Conservation (phyloP, 2,797 vertebrate genomes). For the Rhynchotus rufescens region DNA sequence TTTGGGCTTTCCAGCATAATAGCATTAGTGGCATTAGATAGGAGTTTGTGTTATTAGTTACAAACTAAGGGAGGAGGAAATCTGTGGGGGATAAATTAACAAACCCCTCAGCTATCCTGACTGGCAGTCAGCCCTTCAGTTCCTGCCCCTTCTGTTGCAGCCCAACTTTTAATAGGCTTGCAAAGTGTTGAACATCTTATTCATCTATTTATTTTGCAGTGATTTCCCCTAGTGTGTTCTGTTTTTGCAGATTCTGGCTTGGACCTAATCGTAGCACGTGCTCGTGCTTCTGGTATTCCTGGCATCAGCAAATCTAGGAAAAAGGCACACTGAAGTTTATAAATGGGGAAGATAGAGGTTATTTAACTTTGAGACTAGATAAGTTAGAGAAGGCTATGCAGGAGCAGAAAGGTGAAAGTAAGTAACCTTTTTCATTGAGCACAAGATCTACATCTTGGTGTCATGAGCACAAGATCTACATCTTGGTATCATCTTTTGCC, state of each 20-base stretch:
- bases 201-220: constrained; percentile 50
- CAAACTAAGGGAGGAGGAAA: constrained; percentile 52
- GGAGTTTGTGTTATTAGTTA: constrained; percentile 54
- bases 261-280: constrained; percentile 10
- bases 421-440: background rate
- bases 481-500: background rate
- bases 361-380: background rate
- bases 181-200: constrained; percentile 4
- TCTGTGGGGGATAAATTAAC: constrained; percentile 54
- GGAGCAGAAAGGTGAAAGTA: background rate
- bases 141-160: constrained; percentile 39
- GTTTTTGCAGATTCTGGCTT: background rate
- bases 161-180: constrained; percentile 39
- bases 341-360: background rate
- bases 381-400: background rate
- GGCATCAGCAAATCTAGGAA: background rate
- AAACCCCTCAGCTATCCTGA: constrained; percentile 11
- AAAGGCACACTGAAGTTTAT: background rate
- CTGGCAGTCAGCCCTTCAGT: constrained; percentile 18
- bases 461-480: background rate
- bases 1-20: constrained; percentile 66
- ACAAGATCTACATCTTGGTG: background rate
- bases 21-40: constrained; percentile 63
- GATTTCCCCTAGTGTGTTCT: background rate
- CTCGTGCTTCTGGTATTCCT: constrained; percentile 3